A percentile compares a stretch with the other conserved stretches of the same genome.
phyloP scores from a whole-genome alignment of 2,797 vertebrate species.

The Aeoliscus strigatus region DNA sequence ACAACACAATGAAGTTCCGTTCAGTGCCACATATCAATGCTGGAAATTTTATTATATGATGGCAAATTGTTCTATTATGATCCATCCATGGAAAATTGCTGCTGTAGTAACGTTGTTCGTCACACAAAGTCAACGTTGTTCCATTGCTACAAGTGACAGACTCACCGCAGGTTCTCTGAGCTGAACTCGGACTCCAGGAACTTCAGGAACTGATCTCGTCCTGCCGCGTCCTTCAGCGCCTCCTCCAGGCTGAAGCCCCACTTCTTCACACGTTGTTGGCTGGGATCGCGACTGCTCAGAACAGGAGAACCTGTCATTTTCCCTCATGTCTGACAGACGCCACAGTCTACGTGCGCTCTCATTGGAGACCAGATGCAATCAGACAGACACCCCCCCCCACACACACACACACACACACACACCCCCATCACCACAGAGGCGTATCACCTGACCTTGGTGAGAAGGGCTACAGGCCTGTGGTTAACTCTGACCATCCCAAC shows the following conservation, averaged over 20 bases:
- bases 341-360: slow-evolving; percentile 2
- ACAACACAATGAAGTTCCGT: too few relatives aligned
- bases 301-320: neutral
- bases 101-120: too few relatives aligned
- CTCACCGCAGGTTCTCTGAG: slow-evolving; percentile 94
- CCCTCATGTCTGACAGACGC: slow-evolving; percentile 1
- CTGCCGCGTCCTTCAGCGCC: slow-evolving; percentile 87
- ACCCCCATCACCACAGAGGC: slow-evolving; percentile 2
- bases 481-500: slow-evolving; percentile 2
- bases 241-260: slow-evolving; percentile 94
- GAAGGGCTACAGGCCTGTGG: neutral
- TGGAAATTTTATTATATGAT: too few relatives aligned
- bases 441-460: slow-evolving; percentile 11
- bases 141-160: neutral
- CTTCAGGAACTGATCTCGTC: slow-evolving; percentile 89
- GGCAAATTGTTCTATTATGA: too few relatives aligned
- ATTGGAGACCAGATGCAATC: slow-evolving; percentile 20
- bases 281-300: slow-evolving; percentile 83
- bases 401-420: too few relatives aligned
- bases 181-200: slow-evolving; percentile 97
- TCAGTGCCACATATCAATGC: too few relatives aligned
- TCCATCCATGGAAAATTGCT: too few relatives aligned
- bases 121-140: too few relatives aligned
- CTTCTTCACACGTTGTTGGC: slow-evolving; percentile 89
- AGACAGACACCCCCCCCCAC: slow-evolving; percentile 10